Conservation (phyloP, 2,888 invertebrate species). For the Philhelius pedissequus region DNA sequence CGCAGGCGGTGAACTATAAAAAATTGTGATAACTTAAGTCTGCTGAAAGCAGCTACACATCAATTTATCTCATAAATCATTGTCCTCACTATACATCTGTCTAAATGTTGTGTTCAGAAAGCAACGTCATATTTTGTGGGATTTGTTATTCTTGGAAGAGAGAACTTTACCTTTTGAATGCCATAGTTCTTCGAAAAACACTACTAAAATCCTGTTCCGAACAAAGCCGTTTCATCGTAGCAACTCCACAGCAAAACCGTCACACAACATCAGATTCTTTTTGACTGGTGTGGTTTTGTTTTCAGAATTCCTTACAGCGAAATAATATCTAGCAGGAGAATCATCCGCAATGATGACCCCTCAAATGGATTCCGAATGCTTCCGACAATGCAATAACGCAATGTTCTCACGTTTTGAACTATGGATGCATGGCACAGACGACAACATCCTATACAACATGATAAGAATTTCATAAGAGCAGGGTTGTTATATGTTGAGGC, state of each 20-base stretch:
- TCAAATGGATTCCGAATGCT: background rate
- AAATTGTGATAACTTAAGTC: background rate
- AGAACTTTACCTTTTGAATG: background rate
- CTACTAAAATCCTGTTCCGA: background rate
- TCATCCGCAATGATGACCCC: background rate
- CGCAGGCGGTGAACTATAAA: no score
- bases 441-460: background rate
- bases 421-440: background rate
- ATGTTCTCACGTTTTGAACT: constrained; percentile 11
- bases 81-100: background rate
- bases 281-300: background rate
- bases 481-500: no score
- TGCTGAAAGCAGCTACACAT: background rate
- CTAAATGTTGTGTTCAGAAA: background rate
- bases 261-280: background rate
- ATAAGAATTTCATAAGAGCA: background rate
- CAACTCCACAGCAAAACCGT: background rate
- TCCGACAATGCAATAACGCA: constrained; percentile 3
- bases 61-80: background rate
- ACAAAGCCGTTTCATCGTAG: background rate
- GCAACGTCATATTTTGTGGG: background rate
- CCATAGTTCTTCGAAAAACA: background rate
- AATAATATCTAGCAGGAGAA: background rate
- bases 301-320: constrained; percentile 3
- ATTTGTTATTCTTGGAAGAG: background rate